A percentile compares a stretch with the other conserved stretches of the same genome.
These are phyloP conservation scores for Salminus brasiliensis DNA, from an alignment of 2,113 vertebrate species.

Conservation along the genomic window DNA sequence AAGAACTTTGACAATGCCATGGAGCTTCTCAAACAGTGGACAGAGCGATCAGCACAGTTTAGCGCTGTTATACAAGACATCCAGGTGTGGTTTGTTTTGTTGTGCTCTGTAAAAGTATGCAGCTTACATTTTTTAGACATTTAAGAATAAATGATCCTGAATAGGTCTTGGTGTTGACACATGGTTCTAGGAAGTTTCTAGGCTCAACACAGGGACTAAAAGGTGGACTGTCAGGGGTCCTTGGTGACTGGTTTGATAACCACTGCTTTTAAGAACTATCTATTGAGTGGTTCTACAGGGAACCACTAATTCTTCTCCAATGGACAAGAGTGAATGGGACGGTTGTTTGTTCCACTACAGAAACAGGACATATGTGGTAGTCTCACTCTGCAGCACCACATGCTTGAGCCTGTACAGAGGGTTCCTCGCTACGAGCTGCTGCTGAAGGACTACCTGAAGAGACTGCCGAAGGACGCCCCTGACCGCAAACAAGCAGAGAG, in stretches of 20 bases:
- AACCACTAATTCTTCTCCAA: no score
- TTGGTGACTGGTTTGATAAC: no score
- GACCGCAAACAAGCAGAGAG: constrained; percentile 80
- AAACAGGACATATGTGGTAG: constrained; percentile 77
- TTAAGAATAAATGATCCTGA: no score
- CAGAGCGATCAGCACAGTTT: constrained; percentile 79
- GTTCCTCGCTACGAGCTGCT: constrained; percentile 90
- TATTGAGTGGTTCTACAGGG: no score
- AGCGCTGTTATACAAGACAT: constrained; percentile 81
- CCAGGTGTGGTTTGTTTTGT: no score
- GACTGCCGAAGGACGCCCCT: constrained; percentile 73
- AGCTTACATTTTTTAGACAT: background rate
- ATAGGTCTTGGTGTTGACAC: no score
- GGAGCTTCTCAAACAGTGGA: constrained; percentile 84
- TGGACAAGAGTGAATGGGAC: background rate
- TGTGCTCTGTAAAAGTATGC: background rate
- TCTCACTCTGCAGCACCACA: constrained; percentile 80
- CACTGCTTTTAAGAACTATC: no score
- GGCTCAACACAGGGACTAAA: no score
- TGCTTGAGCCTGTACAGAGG: constrained; percentile 89
- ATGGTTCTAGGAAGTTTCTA: no score
- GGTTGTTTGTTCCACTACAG: constrained; percentile 56
- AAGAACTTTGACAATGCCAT: constrained; percentile 83
- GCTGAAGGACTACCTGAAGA: constrained; percentile 86
- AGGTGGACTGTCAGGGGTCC: no score